These are phyloP conservation scores for Orbicella faveolata DNA, from an alignment of 64 coral and sea anemone species.

Conservation along the genomic window DNA sequence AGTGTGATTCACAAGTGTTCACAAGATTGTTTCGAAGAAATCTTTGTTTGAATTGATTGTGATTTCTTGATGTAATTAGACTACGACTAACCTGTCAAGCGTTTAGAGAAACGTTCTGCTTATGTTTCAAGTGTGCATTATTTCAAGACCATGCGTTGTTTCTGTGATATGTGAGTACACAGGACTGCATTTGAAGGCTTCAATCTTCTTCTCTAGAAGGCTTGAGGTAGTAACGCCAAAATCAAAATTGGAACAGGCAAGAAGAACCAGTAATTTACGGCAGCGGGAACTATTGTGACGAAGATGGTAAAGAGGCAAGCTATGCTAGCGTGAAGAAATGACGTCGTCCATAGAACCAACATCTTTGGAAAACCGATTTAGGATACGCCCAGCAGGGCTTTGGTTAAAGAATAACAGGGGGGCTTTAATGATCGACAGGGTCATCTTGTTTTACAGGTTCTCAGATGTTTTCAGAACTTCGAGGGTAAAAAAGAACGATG, in stretches of 20 bases:
- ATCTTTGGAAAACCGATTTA: slow-evolving; percentile 73
- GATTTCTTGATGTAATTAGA: neutral
- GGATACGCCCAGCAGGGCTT: slow-evolving; percentile 40
- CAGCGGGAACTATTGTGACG: slow-evolving; percentile 16
- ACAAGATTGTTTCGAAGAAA: too few relatives aligned
- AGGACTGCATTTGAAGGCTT: slow-evolving; percentile 67
- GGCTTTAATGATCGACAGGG: slow-evolving; percentile 2
- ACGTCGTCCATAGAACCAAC: slow-evolving; percentile 62
- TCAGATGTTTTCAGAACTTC: neutral
- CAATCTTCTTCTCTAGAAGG: slow-evolving; percentile 57
- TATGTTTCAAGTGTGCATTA: slow-evolving; percentile 55
- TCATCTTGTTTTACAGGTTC: slow-evolving; percentile 38
- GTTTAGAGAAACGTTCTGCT: slow-evolving; percentile 27
- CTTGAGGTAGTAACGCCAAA: slow-evolving; percentile 31
- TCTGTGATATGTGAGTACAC: slow-evolving; percentile 60
- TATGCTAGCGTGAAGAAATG: too few relatives aligned
- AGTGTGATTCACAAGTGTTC: too few relatives aligned
- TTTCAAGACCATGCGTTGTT: slow-evolving; percentile 60
- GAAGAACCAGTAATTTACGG: slow-evolving; percentile 48
- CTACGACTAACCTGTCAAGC: too few relatives aligned
- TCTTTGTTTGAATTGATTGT: too few relatives aligned
- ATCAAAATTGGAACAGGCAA: slow-evolving; percentile 5
- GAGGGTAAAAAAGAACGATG: slow-evolving; percentile 31
- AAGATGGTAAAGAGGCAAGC: too few relatives aligned
- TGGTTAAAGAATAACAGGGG: slow-evolving; percentile 41